A percentile compares a stretch with the other conserved stretches of the same genome.
These are phyloP conservation scores for Artibeus jamaicensis DNA, from an alignment of 2,797 vertebrate genomes.

Conservation along the genomic window DNA sequence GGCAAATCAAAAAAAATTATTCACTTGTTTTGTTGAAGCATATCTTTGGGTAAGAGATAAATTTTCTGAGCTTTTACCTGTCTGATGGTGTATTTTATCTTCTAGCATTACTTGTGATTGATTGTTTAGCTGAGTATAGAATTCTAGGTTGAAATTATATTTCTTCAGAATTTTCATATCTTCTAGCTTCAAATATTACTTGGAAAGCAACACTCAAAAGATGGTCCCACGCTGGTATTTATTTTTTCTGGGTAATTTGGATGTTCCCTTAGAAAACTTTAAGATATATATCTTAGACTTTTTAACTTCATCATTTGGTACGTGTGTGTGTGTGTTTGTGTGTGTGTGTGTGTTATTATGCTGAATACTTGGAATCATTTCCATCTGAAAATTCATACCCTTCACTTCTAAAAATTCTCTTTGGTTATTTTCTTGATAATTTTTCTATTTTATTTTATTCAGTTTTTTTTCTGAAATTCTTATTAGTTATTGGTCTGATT, in stretches of 20 bases:
- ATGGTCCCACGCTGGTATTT: neutral
- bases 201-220: neutral
- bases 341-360: neutral
- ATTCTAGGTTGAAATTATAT: neutral
- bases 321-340: neutral
- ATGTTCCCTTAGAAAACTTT: neutral
- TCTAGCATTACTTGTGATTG: neutral
- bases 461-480: neutral
- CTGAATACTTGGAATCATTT: neutral
- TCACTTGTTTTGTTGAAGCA: neutral
- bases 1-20: no score
- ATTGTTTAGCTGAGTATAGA: neutral
- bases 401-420: neutral
- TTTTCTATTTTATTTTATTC: neutral
- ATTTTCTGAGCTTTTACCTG: neutral
- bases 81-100: neutral
- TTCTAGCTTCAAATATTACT: neutral
- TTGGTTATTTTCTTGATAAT: neutral
- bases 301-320: neutral
- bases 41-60: neutral
- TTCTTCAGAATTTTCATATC: neutral
- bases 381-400: neutral
- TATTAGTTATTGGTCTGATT: neutral
- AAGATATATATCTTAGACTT: neutral
- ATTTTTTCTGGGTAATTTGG: neutral